Conservation (phyloP, 2,888 invertebrate genomes). For the Ptychoptera albimana region DNA sequence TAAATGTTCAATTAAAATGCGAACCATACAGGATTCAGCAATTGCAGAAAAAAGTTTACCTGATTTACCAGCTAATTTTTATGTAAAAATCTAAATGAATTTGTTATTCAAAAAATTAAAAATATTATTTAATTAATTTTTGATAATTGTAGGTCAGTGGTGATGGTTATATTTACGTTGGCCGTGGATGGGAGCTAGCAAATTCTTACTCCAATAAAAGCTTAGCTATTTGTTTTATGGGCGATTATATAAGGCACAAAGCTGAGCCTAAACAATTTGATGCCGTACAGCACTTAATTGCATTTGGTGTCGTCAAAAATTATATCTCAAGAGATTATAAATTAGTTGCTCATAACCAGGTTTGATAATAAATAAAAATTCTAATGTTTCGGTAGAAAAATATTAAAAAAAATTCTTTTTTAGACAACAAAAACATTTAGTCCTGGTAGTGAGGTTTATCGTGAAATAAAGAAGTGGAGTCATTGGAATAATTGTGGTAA, state of each 20-base stretch:
- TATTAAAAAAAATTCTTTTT: no score
- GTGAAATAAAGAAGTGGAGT: slow-evolving; percentile 33
- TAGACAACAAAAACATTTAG: slow-evolving; percentile 31
- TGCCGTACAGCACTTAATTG: slow-evolving; percentile 29
- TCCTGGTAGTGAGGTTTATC: slow-evolving; percentile 34
- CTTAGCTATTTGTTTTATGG: slow-evolving; percentile 34
- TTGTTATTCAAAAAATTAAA: background rate
- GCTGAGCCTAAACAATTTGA: slow-evolving; percentile 30
- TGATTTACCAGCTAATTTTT: slow-evolving; percentile 32
- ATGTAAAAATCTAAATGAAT: slow-evolving; percentile 18
- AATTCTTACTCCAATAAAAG: slow-evolving; percentile 35
- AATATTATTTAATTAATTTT: slow-evolving; percentile 12
- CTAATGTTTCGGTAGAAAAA: no score
- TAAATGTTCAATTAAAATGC: slow-evolving; percentile 31
- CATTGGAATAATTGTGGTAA: slow-evolving; percentile 29
- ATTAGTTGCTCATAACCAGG: slow-evolving; percentile 37
- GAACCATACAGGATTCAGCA: slow-evolving; percentile 32
- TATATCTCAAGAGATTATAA: slow-evolving; percentile 31
- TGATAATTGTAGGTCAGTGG: slow-evolving; percentile 36
- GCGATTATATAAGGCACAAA: slow-evolving; percentile 30
- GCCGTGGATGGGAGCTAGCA: slow-evolving; percentile 34
- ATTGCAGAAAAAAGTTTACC: slow-evolving; percentile 26
- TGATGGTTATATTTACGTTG: slow-evolving; percentile 37
- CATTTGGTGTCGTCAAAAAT: slow-evolving; percentile 27
- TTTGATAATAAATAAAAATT: slow-evolving; percentile 9